Conservation (phyloP, 2,888 invertebrate genomes). For the Athetis lepigone region DNA sequence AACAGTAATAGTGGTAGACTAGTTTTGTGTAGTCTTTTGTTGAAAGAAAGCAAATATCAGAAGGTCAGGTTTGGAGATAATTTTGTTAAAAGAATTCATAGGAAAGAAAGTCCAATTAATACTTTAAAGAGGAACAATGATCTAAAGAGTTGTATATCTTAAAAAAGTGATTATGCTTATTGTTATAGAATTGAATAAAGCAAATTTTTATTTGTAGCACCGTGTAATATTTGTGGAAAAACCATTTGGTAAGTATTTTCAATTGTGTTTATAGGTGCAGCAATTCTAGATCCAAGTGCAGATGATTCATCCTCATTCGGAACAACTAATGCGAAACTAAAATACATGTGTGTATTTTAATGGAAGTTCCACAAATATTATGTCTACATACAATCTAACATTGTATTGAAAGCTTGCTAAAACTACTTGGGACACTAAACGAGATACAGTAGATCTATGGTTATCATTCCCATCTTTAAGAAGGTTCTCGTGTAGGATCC, state of each 20-base stretch:
- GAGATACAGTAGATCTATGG: not conserved
- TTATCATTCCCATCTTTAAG: too few relatives aligned
- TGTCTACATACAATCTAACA: slow-evolving; percentile 8
- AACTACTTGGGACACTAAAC: not conserved
- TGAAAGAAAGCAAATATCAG: slow-evolving; percentile 16
- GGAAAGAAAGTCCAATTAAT: slow-evolving; percentile 23
- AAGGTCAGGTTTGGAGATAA: slow-evolving; percentile 49
- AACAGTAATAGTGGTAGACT: slow-evolving; percentile 18
- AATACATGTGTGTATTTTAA: not conserved
- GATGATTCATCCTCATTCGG: not conserved
- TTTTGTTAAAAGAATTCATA: slow-evolving; percentile 34
- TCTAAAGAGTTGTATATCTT: not conserved
- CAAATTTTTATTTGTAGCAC: not conserved
- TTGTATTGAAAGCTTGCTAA: not conserved
- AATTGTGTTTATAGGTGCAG: not conserved
- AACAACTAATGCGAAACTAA: not conserved
- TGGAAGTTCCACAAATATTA: slow-evolving; percentile 51
- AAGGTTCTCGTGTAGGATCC: not conserved
- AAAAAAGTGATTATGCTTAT: not conserved
- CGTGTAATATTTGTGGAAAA: slow-evolving; percentile 44
- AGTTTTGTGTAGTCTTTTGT: slow-evolving; percentile 42
- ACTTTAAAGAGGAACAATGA: slow-evolving; percentile 43
- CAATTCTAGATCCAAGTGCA: too few relatives aligned
- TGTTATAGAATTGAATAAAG: not conserved
- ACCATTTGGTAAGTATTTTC: not conserved